A percentile compares a stretch with the other conserved stretches of the same genome.
phyloP scores from a whole-genome alignment of 2,797 vertebrate species.

The Micromesistius poutassou region DNA sequence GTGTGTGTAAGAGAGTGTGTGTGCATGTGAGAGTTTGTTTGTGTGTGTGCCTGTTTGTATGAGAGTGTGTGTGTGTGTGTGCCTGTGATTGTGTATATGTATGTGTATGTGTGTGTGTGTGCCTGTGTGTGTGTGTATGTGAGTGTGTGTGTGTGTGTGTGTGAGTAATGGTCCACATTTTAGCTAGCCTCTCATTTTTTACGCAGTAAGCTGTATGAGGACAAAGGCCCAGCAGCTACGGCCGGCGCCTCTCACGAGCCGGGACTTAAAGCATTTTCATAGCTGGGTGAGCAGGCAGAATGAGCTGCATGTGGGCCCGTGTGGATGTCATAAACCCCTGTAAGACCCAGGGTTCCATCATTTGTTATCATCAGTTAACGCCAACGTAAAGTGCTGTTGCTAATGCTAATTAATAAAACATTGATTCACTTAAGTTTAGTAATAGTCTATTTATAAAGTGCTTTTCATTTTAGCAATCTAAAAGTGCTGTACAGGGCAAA shows the following conservation, averaged over 20 bases:
- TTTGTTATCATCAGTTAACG: constrained; percentile 21
- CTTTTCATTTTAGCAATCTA: background rate
- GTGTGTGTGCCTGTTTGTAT: background rate
- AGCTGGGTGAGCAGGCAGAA: constrained; percentile 82
- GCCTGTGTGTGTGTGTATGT: background rate
- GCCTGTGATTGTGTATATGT: background rate
- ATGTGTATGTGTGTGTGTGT: background rate
- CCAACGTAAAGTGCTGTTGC: background rate
- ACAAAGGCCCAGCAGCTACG: constrained; percentile 65
- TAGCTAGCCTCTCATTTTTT: constrained; percentile 66
- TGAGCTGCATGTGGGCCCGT: constrained; percentile 60
- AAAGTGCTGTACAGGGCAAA: background rate
- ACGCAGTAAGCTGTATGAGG: constrained; percentile 56
- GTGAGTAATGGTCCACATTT: constrained; percentile 52
- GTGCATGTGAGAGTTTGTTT: background rate
- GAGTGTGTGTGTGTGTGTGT: background rate
- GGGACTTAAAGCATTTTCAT: constrained; percentile 74
- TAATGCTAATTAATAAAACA: background rate
- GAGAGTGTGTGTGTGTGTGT: background rate
- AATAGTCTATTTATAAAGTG: background rate
- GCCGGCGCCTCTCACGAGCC: constrained; percentile 60
- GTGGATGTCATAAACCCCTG: constrained; percentile 33
- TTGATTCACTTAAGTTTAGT: background rate
- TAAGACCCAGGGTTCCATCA: constrained; percentile 36
- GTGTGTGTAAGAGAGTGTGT: background rate